phyloP scores from a whole-genome alignment of 2,888 invertebrate genomes.

The Ichneumon xanthorius region DNA sequence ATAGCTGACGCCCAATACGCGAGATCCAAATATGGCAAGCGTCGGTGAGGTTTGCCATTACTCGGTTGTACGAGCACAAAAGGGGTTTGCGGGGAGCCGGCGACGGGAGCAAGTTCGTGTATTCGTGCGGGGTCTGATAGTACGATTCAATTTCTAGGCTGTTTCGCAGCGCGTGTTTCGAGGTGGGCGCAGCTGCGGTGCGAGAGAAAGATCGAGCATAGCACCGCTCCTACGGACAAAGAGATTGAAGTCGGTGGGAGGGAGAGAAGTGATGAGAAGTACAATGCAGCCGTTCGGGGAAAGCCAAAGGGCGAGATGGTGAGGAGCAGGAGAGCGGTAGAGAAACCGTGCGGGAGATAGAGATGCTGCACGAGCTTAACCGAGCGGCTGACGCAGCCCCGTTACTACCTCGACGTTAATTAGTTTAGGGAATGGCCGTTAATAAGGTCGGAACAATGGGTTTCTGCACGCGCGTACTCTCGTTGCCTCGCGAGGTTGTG shows the following conservation, averaged over 20 bases:
- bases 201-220: slow-evolving; percentile 50
- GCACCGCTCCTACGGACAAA: slow-evolving; percentile 32
- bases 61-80: slow-evolving; percentile 22
- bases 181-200: slow-evolving; percentile 29
- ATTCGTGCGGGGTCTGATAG: slow-evolving; percentile 73
- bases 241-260: slow-evolving; percentile 31
- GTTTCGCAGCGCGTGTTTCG: slow-evolving; percentile 63
- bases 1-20: not conserved
- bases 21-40: not conserved
- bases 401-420: slow-evolving; percentile 70
- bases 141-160: slow-evolving; percentile 74
- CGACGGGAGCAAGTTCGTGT: slow-evolving; percentile 53
- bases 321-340: slow-evolving; percentile 4
- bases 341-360: not conserved
- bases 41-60: not conserved
- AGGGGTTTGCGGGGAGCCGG: slow-evolving; percentile 12
- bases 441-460: slow-evolving; percentile 68
- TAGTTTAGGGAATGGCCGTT: slow-evolving; percentile 71
- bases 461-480: slow-evolving; percentile 62
- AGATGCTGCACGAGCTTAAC: slow-evolving; percentile 53
- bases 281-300: slow-evolving; percentile 38
- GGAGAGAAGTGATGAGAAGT: slow-evolving; percentile 37
- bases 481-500: slow-evolving; percentile 48
- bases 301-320: slow-evolving; percentile 56
- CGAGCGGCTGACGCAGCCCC: slow-evolving; percentile 65